Conservation (phyloP, 2,888 invertebrate species). For the Cosmia pyralina region DNA sequence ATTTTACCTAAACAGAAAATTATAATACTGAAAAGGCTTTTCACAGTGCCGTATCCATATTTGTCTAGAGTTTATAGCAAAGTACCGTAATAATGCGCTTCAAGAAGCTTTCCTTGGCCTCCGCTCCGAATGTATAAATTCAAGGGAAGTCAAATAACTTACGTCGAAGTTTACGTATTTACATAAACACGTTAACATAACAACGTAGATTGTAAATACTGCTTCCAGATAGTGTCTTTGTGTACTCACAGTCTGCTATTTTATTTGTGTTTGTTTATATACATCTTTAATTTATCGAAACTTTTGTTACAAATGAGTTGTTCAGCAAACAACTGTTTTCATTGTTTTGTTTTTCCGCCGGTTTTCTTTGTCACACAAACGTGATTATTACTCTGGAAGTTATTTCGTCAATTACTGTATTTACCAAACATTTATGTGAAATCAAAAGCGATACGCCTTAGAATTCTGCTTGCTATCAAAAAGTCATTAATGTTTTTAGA, state of each 20-base stretch:
- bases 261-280: slow-evolving; percentile 68
- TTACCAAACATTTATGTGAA: slow-evolving; percentile 8
- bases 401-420: slow-evolving; percentile 21
- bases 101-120: slow-evolving; percentile 64
- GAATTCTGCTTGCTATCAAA: slow-evolving; percentile 6
- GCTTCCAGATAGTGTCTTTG: slow-evolving; percentile 72
- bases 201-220: slow-evolving; percentile 77
- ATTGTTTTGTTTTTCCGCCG: slow-evolving; percentile 12
- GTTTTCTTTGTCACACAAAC: slow-evolving; percentile 27
- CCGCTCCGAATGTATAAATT: slow-evolving; percentile 74
- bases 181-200: slow-evolving; percentile 80
- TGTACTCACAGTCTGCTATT: slow-evolving; percentile 66
- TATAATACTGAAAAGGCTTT: slow-evolving; percentile 21
- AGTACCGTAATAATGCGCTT: slow-evolving; percentile 51
- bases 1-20: slow-evolving; percentile 15
- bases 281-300: slow-evolving; percentile 54
- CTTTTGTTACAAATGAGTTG: slow-evolving; percentile 47
- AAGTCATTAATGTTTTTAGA: slow-evolving; percentile 5
- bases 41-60: slow-evolving; percentile 28
- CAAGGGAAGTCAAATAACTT: slow-evolving; percentile 79
- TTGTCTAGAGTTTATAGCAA: slow-evolving; percentile 47
- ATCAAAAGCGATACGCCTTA: background rate
- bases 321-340: slow-evolving; percentile 9
- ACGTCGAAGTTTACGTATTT: slow-evolving; percentile 79
- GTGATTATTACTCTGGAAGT: slow-evolving; percentile 23